Evolutionary conservation across 2,113 vertebrate species (phyloP).

Genomic region (Lepus timidus): DNA sequence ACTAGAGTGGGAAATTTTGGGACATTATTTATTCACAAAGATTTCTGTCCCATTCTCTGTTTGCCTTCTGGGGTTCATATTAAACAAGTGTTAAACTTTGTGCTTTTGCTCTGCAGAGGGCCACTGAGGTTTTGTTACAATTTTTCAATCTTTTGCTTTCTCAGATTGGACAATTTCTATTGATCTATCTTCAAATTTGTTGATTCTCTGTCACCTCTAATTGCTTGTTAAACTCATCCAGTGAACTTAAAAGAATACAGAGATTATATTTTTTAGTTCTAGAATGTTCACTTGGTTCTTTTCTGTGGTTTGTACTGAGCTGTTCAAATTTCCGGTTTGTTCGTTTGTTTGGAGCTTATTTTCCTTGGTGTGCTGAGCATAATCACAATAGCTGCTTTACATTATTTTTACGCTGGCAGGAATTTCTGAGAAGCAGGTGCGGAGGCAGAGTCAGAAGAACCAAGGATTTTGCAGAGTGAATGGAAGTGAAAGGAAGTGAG

Average conservation of each 20-base stretch:
- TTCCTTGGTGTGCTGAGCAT: slow-evolving; percentile 14
- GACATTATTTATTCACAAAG: neutral
- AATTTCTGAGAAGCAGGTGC: slow-evolving; percentile 9
- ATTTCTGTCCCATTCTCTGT: neutral
- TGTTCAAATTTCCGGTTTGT: slow-evolving; percentile 4
- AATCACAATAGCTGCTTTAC: neutral
- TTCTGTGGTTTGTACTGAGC: slow-evolving; percentile 26
- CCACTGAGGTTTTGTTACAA: neutral
- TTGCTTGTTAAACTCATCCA: neutral
- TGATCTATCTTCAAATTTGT: neutral
- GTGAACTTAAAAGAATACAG: neutral
- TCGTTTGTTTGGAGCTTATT: slow-evolving; percentile 14
- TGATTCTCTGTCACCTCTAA: neutral
- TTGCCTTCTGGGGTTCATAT: neutral
- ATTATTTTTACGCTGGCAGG: neutral
- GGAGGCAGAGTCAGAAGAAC: neutral
- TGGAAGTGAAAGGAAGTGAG: neutral
- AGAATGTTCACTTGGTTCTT: slow-evolving; percentile 28
- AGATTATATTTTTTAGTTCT: neutral
- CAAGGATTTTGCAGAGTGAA: neutral
- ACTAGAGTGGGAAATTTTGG: neutral
- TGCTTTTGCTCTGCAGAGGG: neutral
- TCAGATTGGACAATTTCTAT: neutral
- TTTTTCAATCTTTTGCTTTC: neutral
- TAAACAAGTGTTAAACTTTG: neutral